Conservation (phyloP, 2,888 invertebrate species). For the Erpobdella octoculata region DNA sequence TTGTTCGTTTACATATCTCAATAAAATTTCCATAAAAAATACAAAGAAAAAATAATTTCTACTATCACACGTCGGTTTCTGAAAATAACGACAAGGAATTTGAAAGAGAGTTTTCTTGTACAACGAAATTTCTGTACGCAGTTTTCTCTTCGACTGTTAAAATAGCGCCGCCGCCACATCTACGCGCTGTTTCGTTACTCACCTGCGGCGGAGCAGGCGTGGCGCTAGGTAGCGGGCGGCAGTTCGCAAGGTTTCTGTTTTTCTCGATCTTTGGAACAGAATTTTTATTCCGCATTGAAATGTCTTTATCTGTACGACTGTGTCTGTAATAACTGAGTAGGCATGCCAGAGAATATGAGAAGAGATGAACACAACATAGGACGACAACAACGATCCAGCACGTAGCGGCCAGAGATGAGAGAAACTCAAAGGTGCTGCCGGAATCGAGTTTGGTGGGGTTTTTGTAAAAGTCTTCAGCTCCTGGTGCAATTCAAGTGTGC, state of each 20-base stretch:
- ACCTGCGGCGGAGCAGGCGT: too few relatives aligned
- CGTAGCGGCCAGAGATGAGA: not conserved
- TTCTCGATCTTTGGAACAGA: not conserved
- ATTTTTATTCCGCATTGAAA: not conserved
- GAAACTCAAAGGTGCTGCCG: not conserved
- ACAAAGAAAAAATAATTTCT: too few relatives aligned
- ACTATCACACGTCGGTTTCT: constrained; percentile 1
- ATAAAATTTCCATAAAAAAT: too few relatives aligned
- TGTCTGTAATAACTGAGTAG: not conserved
- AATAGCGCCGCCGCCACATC: not conserved
- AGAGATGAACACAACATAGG: not conserved
- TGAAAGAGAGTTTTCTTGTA: not conserved
- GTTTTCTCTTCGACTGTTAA: not conserved
- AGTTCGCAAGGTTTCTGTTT: not conserved
- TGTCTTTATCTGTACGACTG: not conserved
- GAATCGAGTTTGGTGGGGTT: too few relatives aligned
- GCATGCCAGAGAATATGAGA: not conserved
- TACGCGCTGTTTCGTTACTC: too few relatives aligned
- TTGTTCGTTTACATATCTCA: too few relatives aligned
- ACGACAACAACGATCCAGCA: not conserved
- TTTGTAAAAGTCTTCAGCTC: not conserved
- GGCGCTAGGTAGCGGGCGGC: not conserved
- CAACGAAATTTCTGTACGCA: not conserved
- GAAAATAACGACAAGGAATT: not conserved
- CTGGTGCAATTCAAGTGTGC: not conserved